Evolutionary conservation across 2,888 invertebrate genomes (phyloP), one percentile per base, ranked within the genome.

Genomic region (Calliscelio sp.): DNA sequence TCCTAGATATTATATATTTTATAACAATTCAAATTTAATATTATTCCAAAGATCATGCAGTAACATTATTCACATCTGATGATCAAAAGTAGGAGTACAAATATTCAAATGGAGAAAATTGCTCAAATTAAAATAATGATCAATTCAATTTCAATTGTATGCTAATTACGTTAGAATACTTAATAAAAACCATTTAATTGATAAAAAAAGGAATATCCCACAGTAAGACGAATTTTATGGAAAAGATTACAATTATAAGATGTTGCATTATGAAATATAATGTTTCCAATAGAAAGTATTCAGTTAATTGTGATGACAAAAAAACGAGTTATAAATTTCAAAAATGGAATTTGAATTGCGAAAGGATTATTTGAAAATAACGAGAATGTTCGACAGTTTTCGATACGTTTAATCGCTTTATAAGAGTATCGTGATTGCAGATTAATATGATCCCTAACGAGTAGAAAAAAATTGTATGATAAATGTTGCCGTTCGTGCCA

Each of bases 1-100:
- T 66, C 22, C 57, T 38, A 41, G 71, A 51, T 66, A 44, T 59
- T 61, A 41, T 32, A 66, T 51, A 44, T 66, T 73, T 80, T 51
- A 44, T 32, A 71, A 68, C 28, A 51, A 49, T 71, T 35, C n/a
- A 25, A 65, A 65, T 80, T 73, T 51, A 53, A 73, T 73, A 51
- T 32, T 65, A 61, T 38, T 57, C 25, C 2, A 66, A 53, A 41
- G 6, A 24, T 49, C 18, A n/a, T 5, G 6, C 16, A n/a, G 3
- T 18, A 38, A 51, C n/a, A 22, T 53, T 46, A n/a, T 65, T 65
- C 11, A 41, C 1, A 38, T 41, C 16, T 28, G 16, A 41, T 41
- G 24, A 41, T 41, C 24, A 7, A 18, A 18, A n/a, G 41, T n/a
- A 41, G n/a, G 0, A n/a, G 0, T 1, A n/a, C 14, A 41, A 41